These are phyloP conservation scores for Pentalonia nigronervosa DNA, from an alignment of 1,140 invertebrate species.

Conservation along the genomic window DNA sequence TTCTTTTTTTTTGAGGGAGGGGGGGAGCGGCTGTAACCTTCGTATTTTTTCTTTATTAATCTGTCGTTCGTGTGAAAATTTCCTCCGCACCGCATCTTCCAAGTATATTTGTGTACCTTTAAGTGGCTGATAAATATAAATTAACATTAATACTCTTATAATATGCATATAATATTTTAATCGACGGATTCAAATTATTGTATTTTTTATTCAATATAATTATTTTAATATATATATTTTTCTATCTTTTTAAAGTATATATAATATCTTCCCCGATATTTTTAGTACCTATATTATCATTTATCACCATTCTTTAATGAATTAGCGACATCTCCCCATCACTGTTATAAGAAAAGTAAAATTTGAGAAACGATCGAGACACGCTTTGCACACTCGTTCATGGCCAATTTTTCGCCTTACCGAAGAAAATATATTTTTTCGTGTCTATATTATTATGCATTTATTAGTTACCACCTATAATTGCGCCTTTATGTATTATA, in stretches of 20 bases:
- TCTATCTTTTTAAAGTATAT: no score
- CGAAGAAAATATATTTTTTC: neutral
- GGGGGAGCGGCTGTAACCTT: no score
- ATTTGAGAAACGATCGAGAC: neutral
- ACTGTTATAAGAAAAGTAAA: neutral
- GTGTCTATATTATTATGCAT: no score
- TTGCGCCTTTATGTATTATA: no score
- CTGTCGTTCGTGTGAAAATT: no score
- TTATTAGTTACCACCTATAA: no score
- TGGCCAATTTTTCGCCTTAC: neutral
- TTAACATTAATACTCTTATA: neutral
- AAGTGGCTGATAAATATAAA: neutral
- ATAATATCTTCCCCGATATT: no score
- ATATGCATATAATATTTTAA: neutral
- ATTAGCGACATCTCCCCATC: neutral
- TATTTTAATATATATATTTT: no score
- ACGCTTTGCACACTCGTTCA: neutral
- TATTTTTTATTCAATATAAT: no score
- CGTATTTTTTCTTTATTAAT: no score
- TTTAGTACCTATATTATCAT: neutral
- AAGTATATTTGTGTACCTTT: neutral
- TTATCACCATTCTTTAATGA: neutral
- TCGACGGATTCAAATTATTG: neutral
- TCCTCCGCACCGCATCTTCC: no score
- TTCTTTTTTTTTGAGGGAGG: neutral